phyloP scores from a whole-genome alignment of 1,140 invertebrate genomes.

The Drosophila kurseongensis region DNA sequence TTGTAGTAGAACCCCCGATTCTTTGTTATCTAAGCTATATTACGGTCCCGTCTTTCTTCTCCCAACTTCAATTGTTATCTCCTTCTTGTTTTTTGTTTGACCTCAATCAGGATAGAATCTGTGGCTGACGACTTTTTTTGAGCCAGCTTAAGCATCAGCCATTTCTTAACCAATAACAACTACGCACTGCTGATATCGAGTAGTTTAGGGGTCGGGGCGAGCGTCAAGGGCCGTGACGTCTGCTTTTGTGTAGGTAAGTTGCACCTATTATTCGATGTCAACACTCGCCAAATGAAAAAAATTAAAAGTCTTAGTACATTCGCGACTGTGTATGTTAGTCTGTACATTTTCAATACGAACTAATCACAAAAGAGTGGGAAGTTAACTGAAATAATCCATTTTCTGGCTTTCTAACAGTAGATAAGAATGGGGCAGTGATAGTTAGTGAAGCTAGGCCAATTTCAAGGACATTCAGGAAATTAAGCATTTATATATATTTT shows the following conservation, averaged over 20 bases:
- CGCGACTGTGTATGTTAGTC: too few relatives aligned
- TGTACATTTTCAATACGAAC: too few relatives aligned
- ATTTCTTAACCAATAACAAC: slow-evolving; percentile 3
- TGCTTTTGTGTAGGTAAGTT: neutral
- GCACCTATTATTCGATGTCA: neutral
- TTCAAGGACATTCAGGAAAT: too few relatives aligned
- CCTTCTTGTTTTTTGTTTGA: slow-evolving; percentile 17
- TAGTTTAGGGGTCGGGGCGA: neutral
- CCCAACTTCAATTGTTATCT: slow-evolving; percentile 19
- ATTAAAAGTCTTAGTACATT: neutral
- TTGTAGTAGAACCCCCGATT: slow-evolving; percentile 29
- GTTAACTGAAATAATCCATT: too few relatives aligned
- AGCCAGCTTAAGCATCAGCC: slow-evolving; percentile 4
- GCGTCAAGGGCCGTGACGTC: neutral
- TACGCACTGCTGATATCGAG: neutral
- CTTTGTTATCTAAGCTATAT: slow-evolving; percentile 64
- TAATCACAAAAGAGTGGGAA: too few relatives aligned
- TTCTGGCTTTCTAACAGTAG: too few relatives aligned
- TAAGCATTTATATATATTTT: too few relatives aligned
- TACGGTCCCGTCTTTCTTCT: slow-evolving; percentile 23
- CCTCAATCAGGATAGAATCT: slow-evolving; percentile 16
- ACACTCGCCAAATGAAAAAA: neutral
- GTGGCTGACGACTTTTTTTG: slow-evolving; percentile 22
- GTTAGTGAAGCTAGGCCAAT: too few relatives aligned
- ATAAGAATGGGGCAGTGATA: too few relatives aligned